phyloP scores from a whole-genome alignment of 2,113 vertebrate species.

The Periophthalmus modestus region DNA sequence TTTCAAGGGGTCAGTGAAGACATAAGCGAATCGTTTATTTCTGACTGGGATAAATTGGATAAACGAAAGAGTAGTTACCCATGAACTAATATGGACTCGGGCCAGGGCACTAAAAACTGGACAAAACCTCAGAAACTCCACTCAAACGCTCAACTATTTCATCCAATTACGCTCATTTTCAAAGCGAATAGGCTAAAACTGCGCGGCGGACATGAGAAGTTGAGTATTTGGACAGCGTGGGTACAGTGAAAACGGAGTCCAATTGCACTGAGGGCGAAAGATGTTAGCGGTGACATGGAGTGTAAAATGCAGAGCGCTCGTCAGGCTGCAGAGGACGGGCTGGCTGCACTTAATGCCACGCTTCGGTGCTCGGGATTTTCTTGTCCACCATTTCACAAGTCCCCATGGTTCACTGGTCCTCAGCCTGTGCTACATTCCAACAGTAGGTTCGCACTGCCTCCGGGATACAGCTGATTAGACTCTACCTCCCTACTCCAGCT shows the following conservation, averaged over 20 bases:
- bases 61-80: too few relatives aligned
- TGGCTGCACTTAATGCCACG: constrained; percentile 14
- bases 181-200: not conserved
- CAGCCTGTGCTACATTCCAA: constrained; percentile 36
- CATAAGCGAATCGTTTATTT: too few relatives aligned
- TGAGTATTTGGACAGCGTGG: not conserved
- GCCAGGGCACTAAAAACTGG: too few relatives aligned
- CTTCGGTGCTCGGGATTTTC: constrained; percentile 19
- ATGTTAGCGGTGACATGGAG: not conserved
- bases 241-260: not conserved
- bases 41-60: too few relatives aligned
- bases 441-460: constrained; percentile 17
- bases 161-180: not conserved
- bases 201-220: not conserved
- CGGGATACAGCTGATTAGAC: constrained; percentile 20
- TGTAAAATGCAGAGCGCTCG: constrained; percentile 5
- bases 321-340: not conserved
- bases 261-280: not conserved
- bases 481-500: not conserved
- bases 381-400: constrained; percentile 36
- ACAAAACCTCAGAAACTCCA: too few relatives aligned
- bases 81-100: too few relatives aligned
- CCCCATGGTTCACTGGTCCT: constrained; percentile 35
- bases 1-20: too few relatives aligned
- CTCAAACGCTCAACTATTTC: too few relatives aligned